Conservation (phyloP, 2,888 invertebrate genomes). For the Lomographa bimaculata region DNA sequence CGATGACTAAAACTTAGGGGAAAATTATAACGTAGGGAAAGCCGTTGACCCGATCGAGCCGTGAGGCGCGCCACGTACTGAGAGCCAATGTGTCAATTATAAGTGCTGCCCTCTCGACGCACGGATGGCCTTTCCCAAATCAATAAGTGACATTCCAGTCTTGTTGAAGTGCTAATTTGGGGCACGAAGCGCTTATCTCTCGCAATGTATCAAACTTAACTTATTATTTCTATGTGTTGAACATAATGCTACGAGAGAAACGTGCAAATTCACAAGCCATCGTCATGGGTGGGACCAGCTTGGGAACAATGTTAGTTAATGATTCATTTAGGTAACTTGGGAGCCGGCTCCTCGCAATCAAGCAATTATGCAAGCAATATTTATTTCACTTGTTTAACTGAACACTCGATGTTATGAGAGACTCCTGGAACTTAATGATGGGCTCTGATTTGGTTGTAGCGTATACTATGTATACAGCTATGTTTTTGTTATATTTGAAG, state of each 20-base stretch:
- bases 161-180: constrained; percentile 75
- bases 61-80: constrained; percentile 49
- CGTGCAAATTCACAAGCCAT: constrained; percentile 73
- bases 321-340: constrained; percentile 73
- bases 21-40: constrained; percentile 66
- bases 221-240: too few relatives aligned
- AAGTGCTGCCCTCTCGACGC: constrained; percentile 49
- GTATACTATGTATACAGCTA: constrained; percentile 30
- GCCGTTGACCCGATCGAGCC: constrained; percentile 59
- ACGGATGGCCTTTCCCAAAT: constrained; percentile 70
- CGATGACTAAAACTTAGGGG: constrained; percentile 81
- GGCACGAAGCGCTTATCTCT: constrained; percentile 51
- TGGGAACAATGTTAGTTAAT: constrained; percentile 82
- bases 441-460: constrained; percentile 31
- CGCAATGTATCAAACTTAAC: constrained; percentile 33
- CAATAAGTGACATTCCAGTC: constrained; percentile 81
- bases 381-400: constrained; percentile 42
- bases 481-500: constrained; percentile 34
- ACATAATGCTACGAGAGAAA: constrained; percentile 44
- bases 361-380: constrained; percentile 63
- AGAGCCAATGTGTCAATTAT: constrained; percentile 54
- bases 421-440: constrained; percentile 32
- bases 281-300: constrained; percentile 84
- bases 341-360: constrained; percentile 58
- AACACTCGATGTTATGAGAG: constrained; percentile 33